Evolutionary conservation across 2,113 vertebrate species (phyloP).

Genomic region (Poecilia latipinna): DNA sequence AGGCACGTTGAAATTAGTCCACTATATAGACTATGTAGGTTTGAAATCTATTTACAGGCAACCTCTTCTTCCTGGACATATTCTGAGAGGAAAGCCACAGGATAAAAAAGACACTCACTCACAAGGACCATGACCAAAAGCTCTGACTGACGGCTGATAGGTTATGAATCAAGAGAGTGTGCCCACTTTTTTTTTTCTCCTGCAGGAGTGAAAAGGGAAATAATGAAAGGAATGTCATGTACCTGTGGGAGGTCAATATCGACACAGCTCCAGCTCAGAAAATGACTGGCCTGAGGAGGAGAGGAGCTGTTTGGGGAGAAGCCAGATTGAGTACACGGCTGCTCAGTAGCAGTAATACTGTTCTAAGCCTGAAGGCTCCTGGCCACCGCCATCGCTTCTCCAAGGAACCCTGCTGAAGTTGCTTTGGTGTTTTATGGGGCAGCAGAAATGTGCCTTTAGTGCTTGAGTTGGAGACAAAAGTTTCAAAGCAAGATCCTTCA

Average conservation of each 20-base stretch:
- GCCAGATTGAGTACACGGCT: slow-evolving; percentile 64
- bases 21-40: slow-evolving; percentile 7
- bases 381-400: slow-evolving; percentile 47
- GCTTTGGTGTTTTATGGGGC: slow-evolving; percentile 38
- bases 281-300: slow-evolving; percentile 68
- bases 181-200: slow-evolving; percentile 25
- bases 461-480: slow-evolving; percentile 26
- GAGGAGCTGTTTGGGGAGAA: slow-evolving; percentile 56
- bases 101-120: background rate
- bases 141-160: slow-evolving; percentile 46
- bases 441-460: slow-evolving; percentile 36
- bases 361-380: slow-evolving; percentile 54
- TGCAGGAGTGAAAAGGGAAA: slow-evolving; percentile 44
- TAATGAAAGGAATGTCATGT: slow-evolving; percentile 57
- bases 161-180: slow-evolving; percentile 41
- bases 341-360: slow-evolving; percentile 56
- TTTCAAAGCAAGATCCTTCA: slow-evolving; percentile 23
- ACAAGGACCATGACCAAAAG: slow-evolving; percentile 22
- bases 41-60: slow-evolving; percentile 7
- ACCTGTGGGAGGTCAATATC: slow-evolving; percentile 71
- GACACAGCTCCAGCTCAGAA: slow-evolving; percentile 60
- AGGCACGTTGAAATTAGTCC: background rate
- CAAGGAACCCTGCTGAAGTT: slow-evolving; percentile 47
- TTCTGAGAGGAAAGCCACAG: slow-evolving; percentile 1
- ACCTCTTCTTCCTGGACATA: background rate